phyloP scores from a whole-genome alignment of 2,113 vertebrate genomes.

The Atlantisia rogersi region DNA sequence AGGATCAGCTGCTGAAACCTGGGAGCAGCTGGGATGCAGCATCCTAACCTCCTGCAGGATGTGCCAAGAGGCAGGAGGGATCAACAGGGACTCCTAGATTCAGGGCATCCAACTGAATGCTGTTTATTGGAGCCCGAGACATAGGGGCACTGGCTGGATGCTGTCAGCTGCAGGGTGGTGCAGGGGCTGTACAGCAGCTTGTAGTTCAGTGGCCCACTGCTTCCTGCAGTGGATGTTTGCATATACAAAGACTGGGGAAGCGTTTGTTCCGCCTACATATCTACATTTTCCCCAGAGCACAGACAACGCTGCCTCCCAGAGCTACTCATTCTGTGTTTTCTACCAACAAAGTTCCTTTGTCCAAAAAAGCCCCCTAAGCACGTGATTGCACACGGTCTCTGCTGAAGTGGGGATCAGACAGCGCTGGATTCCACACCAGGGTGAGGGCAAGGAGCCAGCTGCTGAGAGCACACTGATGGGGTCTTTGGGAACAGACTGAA shows the following conservation, averaged over 20 bases:
- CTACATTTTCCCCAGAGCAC: neutral
- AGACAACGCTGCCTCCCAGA: neutral
- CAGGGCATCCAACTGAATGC: neutral
- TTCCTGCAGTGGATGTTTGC: neutral
- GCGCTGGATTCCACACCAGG: neutral
- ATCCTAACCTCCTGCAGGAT: neutral
- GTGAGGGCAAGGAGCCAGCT: neutral
- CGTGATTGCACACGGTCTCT: rapidly evolving
- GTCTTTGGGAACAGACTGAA: neutral
- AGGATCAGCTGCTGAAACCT: neutral
- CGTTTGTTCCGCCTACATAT: neutral
- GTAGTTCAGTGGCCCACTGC: neutral
- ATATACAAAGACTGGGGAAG: neutral
- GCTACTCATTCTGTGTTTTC: neutral
- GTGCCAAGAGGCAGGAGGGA: neutral
- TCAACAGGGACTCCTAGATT: neutral
- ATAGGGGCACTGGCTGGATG: neutral
- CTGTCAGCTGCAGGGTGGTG: neutral
- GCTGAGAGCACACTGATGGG: neutral
- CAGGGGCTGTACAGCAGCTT: neutral
- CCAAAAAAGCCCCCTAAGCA: neutral
- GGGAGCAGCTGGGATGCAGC: neutral
- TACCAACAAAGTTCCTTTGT: neutral
- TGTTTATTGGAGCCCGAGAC: neutral
- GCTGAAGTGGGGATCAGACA: neutral